Evolutionary conservation across 2,797 vertebrate species (phyloP).

Genomic region (Kryptolebias ocellatus): DNA sequence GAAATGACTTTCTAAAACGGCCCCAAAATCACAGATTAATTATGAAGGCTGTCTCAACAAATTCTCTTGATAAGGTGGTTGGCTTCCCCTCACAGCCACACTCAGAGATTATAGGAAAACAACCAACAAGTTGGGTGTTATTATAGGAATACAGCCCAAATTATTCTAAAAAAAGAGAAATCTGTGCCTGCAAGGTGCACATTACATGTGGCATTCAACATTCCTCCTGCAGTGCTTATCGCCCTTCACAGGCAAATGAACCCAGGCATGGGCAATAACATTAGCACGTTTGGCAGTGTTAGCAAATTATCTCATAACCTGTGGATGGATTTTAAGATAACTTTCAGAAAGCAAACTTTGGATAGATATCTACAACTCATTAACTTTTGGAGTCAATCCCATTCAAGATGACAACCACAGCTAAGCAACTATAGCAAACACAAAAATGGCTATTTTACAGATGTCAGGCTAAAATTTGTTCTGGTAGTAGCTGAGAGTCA

Average conservation of each 20-base stretch:
- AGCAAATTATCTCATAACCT: neutral
- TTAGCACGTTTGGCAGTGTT: neutral
- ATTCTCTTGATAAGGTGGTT: conserved; percentile 63
- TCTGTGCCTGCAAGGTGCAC: conserved; percentile 15
- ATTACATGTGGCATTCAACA: conserved; percentile 2
- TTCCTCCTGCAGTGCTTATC: too few species aligned
- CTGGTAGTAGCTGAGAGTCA: too few species aligned
- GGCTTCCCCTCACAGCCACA: conserved; percentile 53
- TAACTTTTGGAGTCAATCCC: too few species aligned
- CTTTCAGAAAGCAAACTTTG: too few species aligned
- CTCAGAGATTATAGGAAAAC: conserved; percentile 46
- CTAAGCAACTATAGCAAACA: too few species aligned
- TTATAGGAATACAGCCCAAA: conserved; percentile 24
- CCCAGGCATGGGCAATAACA: too few species aligned
- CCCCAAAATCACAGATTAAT: conserved; percentile 66
- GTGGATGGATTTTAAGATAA: too few species aligned
- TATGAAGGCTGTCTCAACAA: conserved; percentile 56
- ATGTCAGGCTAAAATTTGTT: too few species aligned
- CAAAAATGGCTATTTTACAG: too few species aligned
- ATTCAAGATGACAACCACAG: too few species aligned
- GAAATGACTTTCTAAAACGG: conserved; percentile 53
- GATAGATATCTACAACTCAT: too few species aligned
- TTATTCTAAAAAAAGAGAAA: neutral
- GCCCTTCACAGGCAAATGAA: too few species aligned
- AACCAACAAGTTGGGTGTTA: conserved; percentile 21